Evolutionary conservation across 2,797 vertebrate species (phyloP), one percentile per base, ranked within the genome.

Genomic region (Trematomus bernacchii): DNA sequence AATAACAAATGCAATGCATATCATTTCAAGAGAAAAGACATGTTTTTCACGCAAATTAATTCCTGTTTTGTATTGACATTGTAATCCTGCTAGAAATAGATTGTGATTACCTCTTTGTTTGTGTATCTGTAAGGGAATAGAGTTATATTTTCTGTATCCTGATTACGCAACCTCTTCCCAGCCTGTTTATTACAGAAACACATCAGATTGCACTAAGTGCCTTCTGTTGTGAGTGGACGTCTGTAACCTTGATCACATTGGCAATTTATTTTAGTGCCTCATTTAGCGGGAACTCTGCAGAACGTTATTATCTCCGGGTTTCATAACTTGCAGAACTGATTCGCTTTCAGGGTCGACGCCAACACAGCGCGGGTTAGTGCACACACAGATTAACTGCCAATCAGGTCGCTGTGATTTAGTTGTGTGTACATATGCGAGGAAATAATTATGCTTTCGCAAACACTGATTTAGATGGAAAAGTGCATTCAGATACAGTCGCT

Each of bases 191-290:
- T 66, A 63, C 40, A 71, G 8, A 59, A 1, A 5, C 33, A 9
- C 9, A 55, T 73, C 48, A 72, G 6, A 57, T 52, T 55, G 43
- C 42, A 37, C 59, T 27, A 66, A 67, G 23, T 19, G 59, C 15
- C 51, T 40, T 51, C 33, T 74, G 68, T 55, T 59, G 78, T 82
- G 73, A 66, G 71, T 23, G 71, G 62, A 70, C 75, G 64, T 80
- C 50, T 66, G 55, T 60, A 73, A 87, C 70, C 81, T 62, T 40
- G 51, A 71, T 82, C 69, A 70, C 37, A 27, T 4, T 40, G 30
- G 58, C 67, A 74, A 71, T 85, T 87, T 71, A 73, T 83, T 66
- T n/a, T 30, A 50, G 54, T 51, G 51, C 53, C 69, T 84, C 37
- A 70, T 84, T 80, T 70, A 27, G 43, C 44, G 63, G 47, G 62